Conservation (phyloP, 2,888 invertebrate species). For the Phanerotoma sp. region DNA sequence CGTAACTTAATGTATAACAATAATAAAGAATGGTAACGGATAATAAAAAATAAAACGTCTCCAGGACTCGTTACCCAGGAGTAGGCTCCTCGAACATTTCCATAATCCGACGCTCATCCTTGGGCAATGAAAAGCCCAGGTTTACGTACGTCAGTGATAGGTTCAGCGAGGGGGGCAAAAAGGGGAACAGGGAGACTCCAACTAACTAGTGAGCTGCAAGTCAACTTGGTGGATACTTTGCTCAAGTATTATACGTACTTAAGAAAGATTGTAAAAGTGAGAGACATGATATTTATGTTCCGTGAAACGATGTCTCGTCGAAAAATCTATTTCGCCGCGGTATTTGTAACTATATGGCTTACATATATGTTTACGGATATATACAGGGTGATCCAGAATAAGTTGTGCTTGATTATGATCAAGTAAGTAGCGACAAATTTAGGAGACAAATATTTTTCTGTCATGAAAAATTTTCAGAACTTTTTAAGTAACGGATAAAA, state of each 20-base stretch:
- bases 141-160: slow-evolving; percentile 31
- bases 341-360: too few relatives aligned
- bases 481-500: too few relatives aligned
- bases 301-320: slow-evolving; percentile 23
- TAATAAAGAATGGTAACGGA: slow-evolving; percentile 50
- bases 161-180: slow-evolving; percentile 1
- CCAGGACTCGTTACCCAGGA: not conserved
- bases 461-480: too few relatives aligned
- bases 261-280: not conserved
- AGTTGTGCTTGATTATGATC: too few relatives aligned
- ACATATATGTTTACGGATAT: too few relatives aligned
- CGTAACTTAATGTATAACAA: slow-evolving; percentile 55
- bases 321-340: slow-evolving; percentile 5
- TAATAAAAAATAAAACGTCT: not conserved
- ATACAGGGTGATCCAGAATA: too few relatives aligned
- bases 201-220: not conserved
- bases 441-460: too few relatives aligned
- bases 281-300: slow-evolving; percentile 23
- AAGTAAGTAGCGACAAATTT: too few relatives aligned
- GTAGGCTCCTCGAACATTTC: slow-evolving; percentile 40
- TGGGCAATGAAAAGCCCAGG: slow-evolving; percentile 48
- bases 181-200: too few relatives aligned
- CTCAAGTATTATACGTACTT: not conserved
- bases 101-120: slow-evolving; percentile 48
- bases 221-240: slow-evolving; percentile 6